Evolutionary conservation across 2,113 vertebrate genomes (phyloP), one percentile per base, ranked within the genome.

Genomic region (Clarias batrachus): DNA sequence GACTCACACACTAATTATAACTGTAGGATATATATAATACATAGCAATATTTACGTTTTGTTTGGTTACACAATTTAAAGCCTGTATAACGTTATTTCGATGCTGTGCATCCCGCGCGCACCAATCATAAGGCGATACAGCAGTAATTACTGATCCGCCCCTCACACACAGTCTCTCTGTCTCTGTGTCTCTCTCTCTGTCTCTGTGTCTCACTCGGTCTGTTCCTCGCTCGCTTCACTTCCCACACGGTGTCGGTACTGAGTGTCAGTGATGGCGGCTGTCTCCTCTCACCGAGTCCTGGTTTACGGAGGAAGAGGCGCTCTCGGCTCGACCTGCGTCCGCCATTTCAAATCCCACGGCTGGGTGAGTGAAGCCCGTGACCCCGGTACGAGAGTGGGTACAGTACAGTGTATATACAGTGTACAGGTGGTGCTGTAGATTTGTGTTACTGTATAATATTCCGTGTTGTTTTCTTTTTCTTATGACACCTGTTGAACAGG

Each of bases 251-350:
- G 83, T 79, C 62, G 12, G 57, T 10, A 41, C 12, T 16, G 63
- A 17, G 73, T 25, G 70, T 57, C 37, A 23, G 63, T 52, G 81
- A 95, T 95, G 87, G 94, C 95, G 7, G 92, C 91, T 0, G 81
- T 89, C 1, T 93, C 88, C 66, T 92, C 91, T 0, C 92, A 93
- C 80, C 91, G 95, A 90, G 96, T 96, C 37, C 92, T 99, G 88
- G 95, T 99, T 54, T 98, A 98, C 63, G 97, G 97, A 0, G 97
- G 97, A 14, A 92, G 87, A 62, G 97, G 97, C 0, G 97, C 97
- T 0, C 93, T 98, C 92, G 97, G 97, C 54, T 95, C 96, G 1
- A 94, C 93, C 13, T 97, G 96, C 85, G 97, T 98, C 85, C 94
- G 91, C 8, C 92, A 95, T 81, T 97, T 99, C 89, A 96, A 93